A percentile compares a stretch with the other conserved stretches of the same genome.
Conservation (phyloP, 2,797 vertebrate genomes). For the Enteromius trimaculatus region DNA sequence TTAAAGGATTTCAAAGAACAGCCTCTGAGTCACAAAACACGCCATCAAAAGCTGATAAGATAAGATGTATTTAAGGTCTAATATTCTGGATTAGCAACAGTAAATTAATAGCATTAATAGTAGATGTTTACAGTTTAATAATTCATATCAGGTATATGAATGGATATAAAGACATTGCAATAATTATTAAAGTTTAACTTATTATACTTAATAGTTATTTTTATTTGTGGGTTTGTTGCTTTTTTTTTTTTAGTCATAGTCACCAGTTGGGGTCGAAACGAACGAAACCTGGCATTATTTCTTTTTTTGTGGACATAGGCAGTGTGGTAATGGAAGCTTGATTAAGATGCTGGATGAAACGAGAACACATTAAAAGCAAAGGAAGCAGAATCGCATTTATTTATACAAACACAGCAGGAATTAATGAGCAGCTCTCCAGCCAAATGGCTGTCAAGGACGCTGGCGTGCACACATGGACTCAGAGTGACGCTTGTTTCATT, state of each 20-base stretch:
- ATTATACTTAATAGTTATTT: not conserved
- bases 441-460: constrained; percentile 41
- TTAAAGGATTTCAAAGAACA: not conserved
- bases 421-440: constrained; percentile 48
- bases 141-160: not conserved
- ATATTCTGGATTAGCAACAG: not conserved
- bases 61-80: not conserved
- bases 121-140: not conserved
- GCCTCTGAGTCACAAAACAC: not conserved
- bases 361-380: constrained; percentile 40
- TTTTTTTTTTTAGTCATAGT: constrained; percentile 13
- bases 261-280: not conserved
- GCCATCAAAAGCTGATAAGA: not conserved
- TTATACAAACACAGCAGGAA: constrained; percentile 52
- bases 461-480: constrained; percentile 2
- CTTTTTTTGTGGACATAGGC: constrained; percentile 34
- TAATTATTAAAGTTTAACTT: not conserved
- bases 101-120: not conserved
- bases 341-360: constrained; percentile 38
- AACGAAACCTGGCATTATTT: constrained; percentile 36
- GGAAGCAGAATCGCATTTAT: constrained; percentile 54
- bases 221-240: not conserved
- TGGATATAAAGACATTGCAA: not conserved
- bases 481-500: constrained; percentile 38
- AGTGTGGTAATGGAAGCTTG: constrained; percentile 36